Evolutionary conservation across 2,888 invertebrate species (phyloP), one percentile per base, ranked within the genome.

Genomic region (Drosophila barbarae): DNA sequence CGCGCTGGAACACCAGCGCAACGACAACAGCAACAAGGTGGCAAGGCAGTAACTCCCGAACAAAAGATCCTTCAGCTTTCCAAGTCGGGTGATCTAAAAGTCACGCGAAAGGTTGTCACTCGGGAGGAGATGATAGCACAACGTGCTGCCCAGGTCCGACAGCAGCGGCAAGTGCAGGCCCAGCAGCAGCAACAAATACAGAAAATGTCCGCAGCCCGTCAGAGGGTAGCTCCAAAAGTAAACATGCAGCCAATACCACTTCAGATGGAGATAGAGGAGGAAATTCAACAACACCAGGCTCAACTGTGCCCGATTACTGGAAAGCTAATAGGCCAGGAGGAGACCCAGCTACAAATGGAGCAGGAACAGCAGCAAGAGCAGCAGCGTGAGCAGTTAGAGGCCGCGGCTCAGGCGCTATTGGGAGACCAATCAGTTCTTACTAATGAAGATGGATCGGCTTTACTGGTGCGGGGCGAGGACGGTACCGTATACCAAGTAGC

Each of bases 381-480:
- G 53, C 87, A 77, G 36, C 87, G 87, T 9, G 78, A 80, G 55
- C 80, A 81, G 59, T 76, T 87, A 18, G 79, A 79, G 35, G 88
- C 88, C 49, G 84, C 87, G 4, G 81, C 85, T 10, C 74, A 88
- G 7, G 81, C 87, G 8, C 76, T 88, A 6, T 74, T 86, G 6
- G 81, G 86, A 34, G 87, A 88, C 35, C 88, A 89, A 59, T 89
- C 90, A 73, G 81, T 89, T 51, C 77, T 90, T 12, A 86, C 90
- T 35, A 91, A 91, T 69, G 90, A 92, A 38, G 93, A 93, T 76
- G 93, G 93, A 51, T 92, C 92, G 26, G 93, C 95, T 15, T 92
- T 95, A 69, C 92, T 95, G 83, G 95, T 95, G 39, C 93, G 95
- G 0, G 95, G 95, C 0, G 95, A 95, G 76, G 95, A 96, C 84